phyloP scores from a whole-genome alignment of 2,113 vertebrate species.

The Nannobrachium achirus region DNA sequence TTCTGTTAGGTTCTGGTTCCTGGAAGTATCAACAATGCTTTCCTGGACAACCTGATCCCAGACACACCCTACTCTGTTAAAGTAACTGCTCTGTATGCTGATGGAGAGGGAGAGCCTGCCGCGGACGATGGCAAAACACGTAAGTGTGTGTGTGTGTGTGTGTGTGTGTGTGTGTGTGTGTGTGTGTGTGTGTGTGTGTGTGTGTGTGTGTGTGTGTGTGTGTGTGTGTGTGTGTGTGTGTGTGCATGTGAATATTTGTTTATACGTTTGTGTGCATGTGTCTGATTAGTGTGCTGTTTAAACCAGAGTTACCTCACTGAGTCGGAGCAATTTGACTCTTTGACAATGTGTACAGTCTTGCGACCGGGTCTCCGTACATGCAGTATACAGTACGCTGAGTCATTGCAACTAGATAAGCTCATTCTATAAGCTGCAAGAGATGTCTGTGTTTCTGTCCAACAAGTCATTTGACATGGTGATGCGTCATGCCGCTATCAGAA shows the following conservation, averaged over 20 bases:
- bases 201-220: too few relatives aligned
- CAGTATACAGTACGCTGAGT: not conserved
- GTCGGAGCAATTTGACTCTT: not conserved
- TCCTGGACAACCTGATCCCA: conserved; percentile 88
- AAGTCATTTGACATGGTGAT: too few relatives aligned
- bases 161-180: too few relatives aligned
- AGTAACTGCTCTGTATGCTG: conserved; percentile 87
- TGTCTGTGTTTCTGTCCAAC: too few relatives aligned
- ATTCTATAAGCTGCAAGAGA: not conserved
- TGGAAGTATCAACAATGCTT: conserved; percentile 82
- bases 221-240: too few relatives aligned
- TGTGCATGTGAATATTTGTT: too few relatives aligned
- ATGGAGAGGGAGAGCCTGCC: conserved; percentile 86
- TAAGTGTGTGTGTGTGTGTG: conserved; percentile 66
- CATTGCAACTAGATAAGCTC: not conserved
- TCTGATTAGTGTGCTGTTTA: too few relatives aligned
- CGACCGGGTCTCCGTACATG: not conserved
- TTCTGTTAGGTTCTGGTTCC: conserved; percentile 86
- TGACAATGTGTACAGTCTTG: not conserved
- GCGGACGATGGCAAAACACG: conserved; percentile 86
- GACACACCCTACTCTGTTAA: conserved; percentile 89
- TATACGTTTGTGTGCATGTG: too few relatives aligned
- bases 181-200: too few relatives aligned
- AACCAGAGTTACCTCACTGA: too few relatives aligned
- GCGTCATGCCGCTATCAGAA: too few relatives aligned